phyloP scores from a whole-genome alignment of 2,888 invertebrate genomes.

The Nephrotoma appendiculata region DNA sequence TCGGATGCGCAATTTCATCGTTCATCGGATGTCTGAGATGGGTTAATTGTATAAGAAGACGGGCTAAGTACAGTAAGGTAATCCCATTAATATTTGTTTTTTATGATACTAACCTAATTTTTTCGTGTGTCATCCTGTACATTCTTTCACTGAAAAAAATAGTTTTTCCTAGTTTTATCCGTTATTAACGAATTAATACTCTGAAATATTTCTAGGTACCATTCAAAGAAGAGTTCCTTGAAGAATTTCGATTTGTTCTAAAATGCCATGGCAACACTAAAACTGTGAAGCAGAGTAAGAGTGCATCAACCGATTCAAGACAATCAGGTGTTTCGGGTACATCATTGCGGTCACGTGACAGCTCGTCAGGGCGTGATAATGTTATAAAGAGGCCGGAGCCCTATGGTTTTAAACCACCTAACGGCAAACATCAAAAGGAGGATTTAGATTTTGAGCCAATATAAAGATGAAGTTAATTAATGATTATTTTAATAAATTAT shows the following conservation, averaged over 20 bases:
- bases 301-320: conserved; percentile 1
- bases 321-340: conserved; percentile 1
- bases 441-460: not conserved
- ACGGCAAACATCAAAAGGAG: not conserved
- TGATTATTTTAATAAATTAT: not conserved
- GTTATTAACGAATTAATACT: not conserved
- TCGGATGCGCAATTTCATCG: conserved; percentile 32
- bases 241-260: conserved; percentile 50
- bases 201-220: conserved; percentile 32
- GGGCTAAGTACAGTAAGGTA: conserved; percentile 25
- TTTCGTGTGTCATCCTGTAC: not conserved
- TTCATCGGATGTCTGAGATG: conserved; percentile 26
- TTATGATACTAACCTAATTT: not conserved
- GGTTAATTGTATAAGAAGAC: conserved; percentile 22
- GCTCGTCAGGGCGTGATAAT: not conserved
- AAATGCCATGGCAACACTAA: conserved; percentile 50
- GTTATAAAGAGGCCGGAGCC: not conserved
- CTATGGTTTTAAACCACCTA: not conserved
- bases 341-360: not conserved
- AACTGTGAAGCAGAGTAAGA: conserved; percentile 35
- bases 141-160: not conserved
- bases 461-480: not conserved
- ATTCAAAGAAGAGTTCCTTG: conserved; percentile 43
- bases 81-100: conserved; percentile 25
- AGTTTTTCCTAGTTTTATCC: not conserved